Percentiles rank a stretch among this genome's conserved stretches.
Conservation (phyloP, 1,140 invertebrate species). For the Drosophila takahashii region DNA sequence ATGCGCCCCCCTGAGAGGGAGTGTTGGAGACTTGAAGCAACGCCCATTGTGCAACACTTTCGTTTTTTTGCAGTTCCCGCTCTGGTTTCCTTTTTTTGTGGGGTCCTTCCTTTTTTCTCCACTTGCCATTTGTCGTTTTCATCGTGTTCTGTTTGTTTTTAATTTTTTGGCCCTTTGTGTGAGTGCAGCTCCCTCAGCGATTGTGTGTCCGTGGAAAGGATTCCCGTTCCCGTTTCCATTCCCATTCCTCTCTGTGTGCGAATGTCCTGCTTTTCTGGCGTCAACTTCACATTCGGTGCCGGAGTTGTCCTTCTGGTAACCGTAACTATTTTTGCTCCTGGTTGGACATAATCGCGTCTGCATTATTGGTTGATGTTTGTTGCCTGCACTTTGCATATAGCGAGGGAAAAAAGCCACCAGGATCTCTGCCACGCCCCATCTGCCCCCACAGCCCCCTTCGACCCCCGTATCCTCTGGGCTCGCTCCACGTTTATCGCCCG, state of each 20-base stretch:
- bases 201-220: conserved; percentile 32
- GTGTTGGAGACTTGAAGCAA: conserved; percentile 62
- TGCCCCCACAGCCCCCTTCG: not conserved
- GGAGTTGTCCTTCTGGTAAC: conserved; percentile 62
- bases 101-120: conserved; percentile 22
- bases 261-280: conserved; percentile 49
- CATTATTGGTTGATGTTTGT: conserved; percentile 85
- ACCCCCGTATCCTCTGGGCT: conserved; percentile 15
- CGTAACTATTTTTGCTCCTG: conserved; percentile 55
- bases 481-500: conserved; percentile 62
- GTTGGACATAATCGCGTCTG: conserved; percentile 84
- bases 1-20: conserved; percentile 17
- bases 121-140: conserved; percentile 58
- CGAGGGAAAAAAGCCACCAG: conserved; percentile 29
- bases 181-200: conserved; percentile 33
- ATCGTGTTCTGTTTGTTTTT: conserved; percentile 76
- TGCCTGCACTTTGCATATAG: conserved; percentile 64
- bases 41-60: conserved; percentile 81
- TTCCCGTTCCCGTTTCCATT: not conserved
- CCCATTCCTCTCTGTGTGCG: conserved; percentile 12
- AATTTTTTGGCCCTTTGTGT: conserved; percentile 59
- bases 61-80: conserved; percentile 60
- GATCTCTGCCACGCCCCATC: conserved; percentile 7
- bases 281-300: conserved; percentile 75
- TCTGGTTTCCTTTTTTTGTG: conserved; percentile 14